phyloP scores from a whole-genome alignment of 2,888 invertebrate species.

The Cheilosia variabilis region DNA sequence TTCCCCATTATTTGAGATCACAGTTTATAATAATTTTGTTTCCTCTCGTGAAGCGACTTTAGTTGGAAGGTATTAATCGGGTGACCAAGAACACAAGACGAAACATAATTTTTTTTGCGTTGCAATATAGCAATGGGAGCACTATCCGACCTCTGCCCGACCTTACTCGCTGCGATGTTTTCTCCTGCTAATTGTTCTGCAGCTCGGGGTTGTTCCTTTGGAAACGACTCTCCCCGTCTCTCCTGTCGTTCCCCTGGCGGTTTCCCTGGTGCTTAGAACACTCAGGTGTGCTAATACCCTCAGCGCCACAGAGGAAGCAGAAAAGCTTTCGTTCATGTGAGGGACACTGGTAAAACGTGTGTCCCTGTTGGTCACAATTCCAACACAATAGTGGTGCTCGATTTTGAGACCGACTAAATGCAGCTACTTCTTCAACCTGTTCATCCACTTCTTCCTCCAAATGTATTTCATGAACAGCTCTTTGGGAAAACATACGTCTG shows the following conservation, averaged over 20 bases:
- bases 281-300: neutral
- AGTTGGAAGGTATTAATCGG: too few species aligned
- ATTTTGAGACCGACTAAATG: neutral
- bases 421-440: neutral
- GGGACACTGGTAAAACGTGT: neutral
- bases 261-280: constrained; percentile 15
- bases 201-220: neutral
- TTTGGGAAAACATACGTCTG: neutral
- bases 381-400: neutral
- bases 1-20: too few species aligned
- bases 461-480: constrained; percentile 7
- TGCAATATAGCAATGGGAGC: too few species aligned
- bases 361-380: neutral
- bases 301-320: constrained; percentile 8
- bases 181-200: too few species aligned
- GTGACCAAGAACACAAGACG: too few species aligned
- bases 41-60: too few species aligned
- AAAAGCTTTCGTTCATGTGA: constrained; percentile 1
- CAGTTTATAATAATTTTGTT: too few species aligned
- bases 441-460: neutral
- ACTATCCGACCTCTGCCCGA: too few species aligned
- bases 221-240: constrained; percentile 9
- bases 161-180: too few species aligned
- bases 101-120: too few species aligned
- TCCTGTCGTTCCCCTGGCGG: constrained; percentile 2